These are phyloP conservation scores for Subacronicta megacephala DNA, from an alignment of 2,888 invertebrate genomes.

Conservation along the genomic window DNA sequence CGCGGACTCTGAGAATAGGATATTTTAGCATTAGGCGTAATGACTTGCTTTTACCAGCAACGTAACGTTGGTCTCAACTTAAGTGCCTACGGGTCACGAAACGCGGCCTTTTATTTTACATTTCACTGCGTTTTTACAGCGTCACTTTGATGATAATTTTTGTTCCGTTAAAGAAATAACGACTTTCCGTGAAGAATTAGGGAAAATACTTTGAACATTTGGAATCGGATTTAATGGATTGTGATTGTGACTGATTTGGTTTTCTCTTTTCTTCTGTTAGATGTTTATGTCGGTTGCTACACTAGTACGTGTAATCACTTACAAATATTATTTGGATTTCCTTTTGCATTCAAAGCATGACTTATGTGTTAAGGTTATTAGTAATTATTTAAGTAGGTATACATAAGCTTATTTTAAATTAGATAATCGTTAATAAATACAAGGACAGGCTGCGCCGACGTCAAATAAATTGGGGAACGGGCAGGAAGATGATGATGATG, in stretches of 20 bases:
- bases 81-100: conserved; percentile 52
- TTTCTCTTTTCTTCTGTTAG: not conserved
- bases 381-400: too few relatives aligned
- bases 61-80: conserved; percentile 46
- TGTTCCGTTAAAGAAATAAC: conserved; percentile 32
- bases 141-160: conserved; percentile 47
- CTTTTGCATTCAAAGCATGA: too few relatives aligned
- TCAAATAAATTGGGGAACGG: too few relatives aligned
- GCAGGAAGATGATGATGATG: too few relatives aligned
- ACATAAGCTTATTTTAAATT: too few relatives aligned
- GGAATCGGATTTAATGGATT: conserved; percentile 3
- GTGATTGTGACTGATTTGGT: conserved; percentile 6
- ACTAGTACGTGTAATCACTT: too few relatives aligned
- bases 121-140: conserved; percentile 39
- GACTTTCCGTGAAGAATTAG: conserved; percentile 30
- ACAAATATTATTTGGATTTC: not conserved
- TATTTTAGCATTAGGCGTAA: conserved; percentile 59
- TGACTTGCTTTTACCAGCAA: conserved; percentile 54
- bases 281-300: not conserved
- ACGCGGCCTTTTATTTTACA: conserved; percentile 47
- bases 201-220: conserved; percentile 30
- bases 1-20: conserved; percentile 50
- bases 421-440: too few relatives aligned
- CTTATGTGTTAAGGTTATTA: too few relatives aligned
- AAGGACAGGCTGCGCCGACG: too few relatives aligned